Evolutionary conservation across 2,888 invertebrate species (phyloP), one percentile per base, ranked within the genome.

Genomic region (Tyria jacobaeae): DNA sequence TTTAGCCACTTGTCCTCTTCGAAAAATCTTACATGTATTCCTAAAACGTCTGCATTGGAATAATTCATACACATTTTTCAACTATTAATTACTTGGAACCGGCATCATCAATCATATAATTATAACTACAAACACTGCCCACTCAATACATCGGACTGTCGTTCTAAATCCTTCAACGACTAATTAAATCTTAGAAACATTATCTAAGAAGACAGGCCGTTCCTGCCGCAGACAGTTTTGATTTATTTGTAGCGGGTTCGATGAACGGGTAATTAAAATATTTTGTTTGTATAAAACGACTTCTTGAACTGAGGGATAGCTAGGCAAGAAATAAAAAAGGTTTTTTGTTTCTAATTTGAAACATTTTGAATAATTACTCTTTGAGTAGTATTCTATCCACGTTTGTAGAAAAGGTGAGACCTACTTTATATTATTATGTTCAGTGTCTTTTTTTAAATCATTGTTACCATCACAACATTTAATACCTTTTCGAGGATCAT

Each of bases 131-230:
- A 67, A 60, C 39, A 41, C 41, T 56, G 61, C 63, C 71, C 56
- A 65, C 61, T 54, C 66, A 31, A 60, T 54, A 51, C 54, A 67
- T 71, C 53, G 57, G 48, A 50, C 15, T 54, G 62, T 60, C 65
- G 14, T 56, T 59, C 52, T 80, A 77, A 81, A 79, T 75, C 73
- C 68, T 75, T 75, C 66, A 63, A 53, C 66, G 60, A 66, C 70
- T 81, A 82, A 82, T 82, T 82, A 82, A 82, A 82, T 78, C 72
- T 62, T 64, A 50, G 39, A 60, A 60, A 72, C 52, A 60, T 66
- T 75, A 71, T 70, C 75, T 67, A 57, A 63, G 67, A 31, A 68
- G 78, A 78, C 75, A 72, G 66, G 63, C 68, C 57, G 72, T 78
- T 75, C 77, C 68, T 72, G 73, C 60, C 57, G 55, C 0, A 55